Evolutionary conservation across 1,140 invertebrate genomes (phyloP), one percentile per base, ranked within the genome.

Genomic region (Zeugodacus cucurbitae): DNA sequence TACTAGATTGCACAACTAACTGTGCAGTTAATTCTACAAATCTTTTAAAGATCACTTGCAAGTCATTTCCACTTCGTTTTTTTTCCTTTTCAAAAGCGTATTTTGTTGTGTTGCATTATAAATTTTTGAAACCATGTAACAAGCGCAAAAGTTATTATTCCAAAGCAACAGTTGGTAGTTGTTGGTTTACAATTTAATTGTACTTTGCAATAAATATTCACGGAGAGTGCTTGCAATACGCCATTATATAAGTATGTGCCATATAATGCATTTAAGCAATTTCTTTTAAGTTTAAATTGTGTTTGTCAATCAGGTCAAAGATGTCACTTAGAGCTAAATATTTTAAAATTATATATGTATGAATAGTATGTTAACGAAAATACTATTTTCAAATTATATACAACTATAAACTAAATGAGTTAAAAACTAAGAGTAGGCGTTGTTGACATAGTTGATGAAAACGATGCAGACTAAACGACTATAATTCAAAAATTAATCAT

Each of bases 401-500:
- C 67, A 74, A 74, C 67, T 74, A 74, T 44, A 48, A 82, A 82
- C 44, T 82, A 82, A 82, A 34, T 74, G 67, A 37, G 8, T 74
- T 74, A 41, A 74, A 20, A 34, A 32, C 62, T 62, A 59, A 11
- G 14, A 32, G 14, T 67, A 29, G 64, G 64, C 14, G 67, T 74
- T 74, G 67, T 74, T 34, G 17, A 34, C 34, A 74, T 41, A 74
- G n/a, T n/a, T n/a, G 22, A 74, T 41, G 34, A 74, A 22, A 34
- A 37, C 34, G 34, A 74, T 74, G 67, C 41, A 7, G 41, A 37
- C 67, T 37, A 74, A 74, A 74, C 67, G 34, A 74, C 67, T 74
- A 74, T 22, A 74, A 74, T 41, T 74, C 67, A 32, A 82, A 82
- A 82, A 82, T 48, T 26, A 82, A 82, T 82, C 37, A 82, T 82